Conservation (phyloP, 2,113 vertebrate species). For the Cheilinus undulatus region DNA sequence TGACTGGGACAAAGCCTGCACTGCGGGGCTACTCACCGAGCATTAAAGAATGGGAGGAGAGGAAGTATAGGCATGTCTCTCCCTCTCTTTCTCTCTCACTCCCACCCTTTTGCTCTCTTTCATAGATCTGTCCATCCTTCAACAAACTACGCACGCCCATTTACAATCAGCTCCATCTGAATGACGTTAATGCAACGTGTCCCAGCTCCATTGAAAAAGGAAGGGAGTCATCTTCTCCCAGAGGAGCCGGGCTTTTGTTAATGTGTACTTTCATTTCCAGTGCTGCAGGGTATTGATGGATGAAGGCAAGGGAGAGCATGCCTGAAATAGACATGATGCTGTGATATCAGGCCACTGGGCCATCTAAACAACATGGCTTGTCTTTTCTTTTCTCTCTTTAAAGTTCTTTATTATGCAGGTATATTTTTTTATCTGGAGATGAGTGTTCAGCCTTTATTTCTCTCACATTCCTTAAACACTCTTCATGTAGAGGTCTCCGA, state of each 20-base stretch:
- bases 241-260: conserved; percentile 56
- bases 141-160: conserved; percentile 54
- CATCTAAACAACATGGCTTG: not conserved
- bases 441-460: not conserved
- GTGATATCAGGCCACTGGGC: conserved; percentile 13
- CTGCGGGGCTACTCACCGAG: conserved; percentile 66
- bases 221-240: conserved; percentile 62
- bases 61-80: conserved; percentile 67
- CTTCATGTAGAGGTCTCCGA: not conserved
- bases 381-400: not conserved
- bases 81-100: conserved; percentile 16
- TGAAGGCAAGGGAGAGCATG: conserved; percentile 43
- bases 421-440: conserved; percentile 9
- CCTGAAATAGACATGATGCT: conserved; percentile 42
- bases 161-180: conserved; percentile 51
- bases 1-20: conserved; percentile 77
- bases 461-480: conserved; percentile 9
- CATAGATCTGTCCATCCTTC: conserved; percentile 51
- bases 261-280: conserved; percentile 45
- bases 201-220: conserved; percentile 52
- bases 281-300: conserved; percentile 58
- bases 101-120: conserved; percentile 1
- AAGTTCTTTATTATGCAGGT: not conserved
- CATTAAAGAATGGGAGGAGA: conserved; percentile 63
- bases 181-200: conserved; percentile 63